Evolutionary conservation across 2,797 vertebrate species (phyloP).

Genomic region (Trachurus trachurus): DNA sequence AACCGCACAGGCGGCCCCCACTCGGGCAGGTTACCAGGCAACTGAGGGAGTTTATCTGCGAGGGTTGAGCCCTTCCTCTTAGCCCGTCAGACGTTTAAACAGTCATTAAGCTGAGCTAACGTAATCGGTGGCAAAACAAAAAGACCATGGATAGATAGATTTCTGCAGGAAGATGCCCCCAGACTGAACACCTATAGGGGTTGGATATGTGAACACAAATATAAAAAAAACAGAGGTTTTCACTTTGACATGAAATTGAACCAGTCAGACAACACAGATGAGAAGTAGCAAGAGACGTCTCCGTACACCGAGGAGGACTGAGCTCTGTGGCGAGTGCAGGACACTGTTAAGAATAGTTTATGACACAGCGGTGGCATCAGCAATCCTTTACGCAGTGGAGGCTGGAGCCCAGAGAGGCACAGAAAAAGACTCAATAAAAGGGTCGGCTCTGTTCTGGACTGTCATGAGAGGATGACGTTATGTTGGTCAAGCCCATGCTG

Average conservation of each 20-base stretch:
- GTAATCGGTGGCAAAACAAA: background rate
- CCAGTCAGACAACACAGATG: background rate
- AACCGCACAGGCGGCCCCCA: constrained; percentile 55
- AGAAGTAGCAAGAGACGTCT: background rate
- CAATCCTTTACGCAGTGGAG: background rate
- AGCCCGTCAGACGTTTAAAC: constrained; percentile 79
- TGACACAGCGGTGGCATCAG: background rate
- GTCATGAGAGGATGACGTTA: background rate
- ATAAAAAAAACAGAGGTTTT: no score
- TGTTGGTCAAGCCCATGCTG: background rate
- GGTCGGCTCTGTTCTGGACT: background rate
- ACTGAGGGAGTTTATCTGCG: constrained; percentile 74
- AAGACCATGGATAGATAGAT: background rate
- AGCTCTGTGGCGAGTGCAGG: background rate
- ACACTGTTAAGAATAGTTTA: background rate
- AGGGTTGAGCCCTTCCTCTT: constrained; percentile 61
- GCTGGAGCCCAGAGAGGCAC: no score
- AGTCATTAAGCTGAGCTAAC: constrained; percentile 74
- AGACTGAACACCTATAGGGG: background rate
- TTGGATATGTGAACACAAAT: background rate
- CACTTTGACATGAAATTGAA: no score
- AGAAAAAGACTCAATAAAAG: background rate
- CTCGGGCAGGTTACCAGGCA: constrained; percentile 85
- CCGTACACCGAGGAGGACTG: background rate
- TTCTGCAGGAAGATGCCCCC: background rate